Conservation (phyloP, 2,113 vertebrate genomes). For the Pelusios castaneus region DNA sequence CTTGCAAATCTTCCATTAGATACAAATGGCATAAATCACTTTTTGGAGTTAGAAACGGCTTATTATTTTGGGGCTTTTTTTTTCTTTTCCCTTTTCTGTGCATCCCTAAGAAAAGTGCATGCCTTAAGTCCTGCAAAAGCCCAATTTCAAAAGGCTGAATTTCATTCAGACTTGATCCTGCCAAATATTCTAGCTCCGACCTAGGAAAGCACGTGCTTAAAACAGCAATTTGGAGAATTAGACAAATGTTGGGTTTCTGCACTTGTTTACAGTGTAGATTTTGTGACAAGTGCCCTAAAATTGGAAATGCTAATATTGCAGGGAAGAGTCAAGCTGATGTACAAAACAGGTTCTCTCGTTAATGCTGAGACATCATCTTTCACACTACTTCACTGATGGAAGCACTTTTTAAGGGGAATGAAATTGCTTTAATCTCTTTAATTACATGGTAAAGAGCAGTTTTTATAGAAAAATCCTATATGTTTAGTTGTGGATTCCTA, state of each 20-base stretch:
- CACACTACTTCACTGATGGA: conserved; percentile 1
- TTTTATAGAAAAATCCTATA: conserved; percentile 61
- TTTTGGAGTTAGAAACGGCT: conserved; percentile 20
- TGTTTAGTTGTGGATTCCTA: conserved; percentile 35
- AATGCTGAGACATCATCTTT: conserved; percentile 16
- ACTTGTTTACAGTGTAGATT: background rate
- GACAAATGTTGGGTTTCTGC: background rate
- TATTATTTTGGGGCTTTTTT: background rate
- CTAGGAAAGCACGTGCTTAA: conserved; percentile 35
- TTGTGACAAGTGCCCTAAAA: background rate
- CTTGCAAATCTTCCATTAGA: conserved; percentile 1
- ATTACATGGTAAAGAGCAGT: conserved; percentile 8
- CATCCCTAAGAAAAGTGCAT: background rate
- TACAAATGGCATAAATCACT: background rate
- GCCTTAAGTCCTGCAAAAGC: background rate
- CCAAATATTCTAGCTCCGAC: background rate
- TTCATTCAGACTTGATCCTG: background rate
- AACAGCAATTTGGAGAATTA: background rate
- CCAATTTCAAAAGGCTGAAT: background rate
- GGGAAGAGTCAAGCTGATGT: conserved; percentile 5
- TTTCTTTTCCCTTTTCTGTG: background rate
- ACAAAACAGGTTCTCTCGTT: background rate
- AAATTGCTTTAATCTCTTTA: conserved; percentile 37
- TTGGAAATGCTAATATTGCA: background rate
- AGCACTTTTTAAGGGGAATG: conserved; percentile 62